Percentiles rank a stretch among this genome's conserved stretches.
phyloP scores from a whole-genome alignment of 2,113 vertebrate species.

The Melanotaenia duboulayi region DNA sequence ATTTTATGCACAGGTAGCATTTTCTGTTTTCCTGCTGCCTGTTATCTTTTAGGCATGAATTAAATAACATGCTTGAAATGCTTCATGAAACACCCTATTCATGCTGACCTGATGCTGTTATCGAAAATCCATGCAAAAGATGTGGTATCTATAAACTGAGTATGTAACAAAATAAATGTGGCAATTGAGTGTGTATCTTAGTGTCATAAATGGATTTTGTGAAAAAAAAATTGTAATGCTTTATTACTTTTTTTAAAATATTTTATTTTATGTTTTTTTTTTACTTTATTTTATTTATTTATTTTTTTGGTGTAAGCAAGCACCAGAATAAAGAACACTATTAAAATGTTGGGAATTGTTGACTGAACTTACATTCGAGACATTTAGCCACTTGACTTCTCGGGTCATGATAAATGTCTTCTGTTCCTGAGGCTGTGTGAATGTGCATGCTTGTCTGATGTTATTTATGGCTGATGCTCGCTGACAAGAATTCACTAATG shows the following conservation, averaged over 20 bases:
- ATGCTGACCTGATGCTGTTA: slow-evolving; percentile 24
- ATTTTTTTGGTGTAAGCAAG: slow-evolving; percentile 7
- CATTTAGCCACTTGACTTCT: slow-evolving; percentile 29
- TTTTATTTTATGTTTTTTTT: not conserved
- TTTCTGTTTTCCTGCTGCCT: slow-evolving; percentile 14
- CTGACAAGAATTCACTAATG: slow-evolving; percentile 36
- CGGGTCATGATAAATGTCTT: slow-evolving; percentile 49
- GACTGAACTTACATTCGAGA: slow-evolving; percentile 18
- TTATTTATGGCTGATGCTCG: slow-evolving; percentile 48
- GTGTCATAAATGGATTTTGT: slow-evolving; percentile 37
- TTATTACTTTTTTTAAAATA: not conserved
- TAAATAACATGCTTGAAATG: slow-evolving; percentile 18
- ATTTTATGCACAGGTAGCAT: slow-evolving; percentile 7
- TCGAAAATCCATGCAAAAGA: slow-evolving; percentile 5
- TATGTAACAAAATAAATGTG: slow-evolving; percentile 29
- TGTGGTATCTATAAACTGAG: slow-evolving; percentile 14
- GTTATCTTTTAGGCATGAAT: slow-evolving; percentile 22
- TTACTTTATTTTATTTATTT: not conserved
- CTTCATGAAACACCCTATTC: slow-evolving; percentile 20
- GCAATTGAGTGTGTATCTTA: slow-evolving; percentile 29
- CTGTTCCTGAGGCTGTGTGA: slow-evolving; percentile 45
- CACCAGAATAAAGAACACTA: slow-evolving; percentile 19
- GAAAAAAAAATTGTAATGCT: slow-evolving; percentile 13
- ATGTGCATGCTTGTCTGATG: slow-evolving; percentile 62
- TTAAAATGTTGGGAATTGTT: slow-evolving; percentile 8